Conservation (phyloP, 1,140 invertebrate species). For the Anagrus nilaparvatae region DNA sequence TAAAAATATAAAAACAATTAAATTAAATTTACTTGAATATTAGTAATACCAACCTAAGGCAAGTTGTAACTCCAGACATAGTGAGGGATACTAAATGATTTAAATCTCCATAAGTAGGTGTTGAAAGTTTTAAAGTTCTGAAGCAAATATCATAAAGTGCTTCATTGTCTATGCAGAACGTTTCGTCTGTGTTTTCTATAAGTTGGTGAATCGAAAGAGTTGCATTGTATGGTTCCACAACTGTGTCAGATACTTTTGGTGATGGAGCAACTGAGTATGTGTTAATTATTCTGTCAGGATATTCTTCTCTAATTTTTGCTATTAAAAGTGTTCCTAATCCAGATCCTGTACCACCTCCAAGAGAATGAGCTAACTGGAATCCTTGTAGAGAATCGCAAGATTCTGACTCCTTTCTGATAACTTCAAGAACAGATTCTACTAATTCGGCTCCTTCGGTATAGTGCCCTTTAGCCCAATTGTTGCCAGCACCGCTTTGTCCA, state of each 20-base stretch:
- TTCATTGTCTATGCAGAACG: constrained; percentile 49
- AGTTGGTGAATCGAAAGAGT: constrained; percentile 49
- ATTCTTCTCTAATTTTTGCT: constrained; percentile 69
- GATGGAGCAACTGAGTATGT: no score
- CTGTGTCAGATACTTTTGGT: constrained; percentile 47
- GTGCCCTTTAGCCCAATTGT: no score
- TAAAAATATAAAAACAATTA: no score
- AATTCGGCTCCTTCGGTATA: no score
- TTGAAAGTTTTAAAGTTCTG: no score
- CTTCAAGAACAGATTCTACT: constrained; percentile 61
- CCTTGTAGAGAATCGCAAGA: constrained; percentile 75
- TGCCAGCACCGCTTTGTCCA: no score
- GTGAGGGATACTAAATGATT: constrained; percentile 52
- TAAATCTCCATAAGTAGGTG: constrained; percentile 44
- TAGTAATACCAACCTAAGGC: no score
- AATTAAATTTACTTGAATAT: no score
- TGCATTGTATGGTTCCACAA: constrained; percentile 51
- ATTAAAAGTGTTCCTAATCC: constrained; percentile 59
- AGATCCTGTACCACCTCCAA: constrained; percentile 50
- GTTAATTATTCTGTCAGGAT: constrained; percentile 54
- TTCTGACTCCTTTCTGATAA: constrained; percentile 74
- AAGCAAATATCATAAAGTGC: no score
- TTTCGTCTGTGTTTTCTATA: constrained; percentile 48
- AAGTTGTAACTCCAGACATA: no score
- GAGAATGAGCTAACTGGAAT: constrained; percentile 66